Base-by-base conservation (phyloP, 2,113 vertebrate species). In the Tautogolabrus adspersus region DNA sequence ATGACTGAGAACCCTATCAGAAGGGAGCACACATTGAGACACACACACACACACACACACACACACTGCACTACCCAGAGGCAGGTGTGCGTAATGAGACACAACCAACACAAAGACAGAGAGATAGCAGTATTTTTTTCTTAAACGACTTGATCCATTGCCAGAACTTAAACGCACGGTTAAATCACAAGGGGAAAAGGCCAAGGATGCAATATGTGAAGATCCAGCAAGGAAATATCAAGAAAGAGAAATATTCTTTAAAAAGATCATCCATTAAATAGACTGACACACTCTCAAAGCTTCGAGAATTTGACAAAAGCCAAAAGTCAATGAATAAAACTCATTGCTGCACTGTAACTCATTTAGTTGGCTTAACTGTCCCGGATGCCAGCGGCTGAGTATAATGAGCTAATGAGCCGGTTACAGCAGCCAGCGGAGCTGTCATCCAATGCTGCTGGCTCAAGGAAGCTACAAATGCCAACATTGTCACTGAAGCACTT, bases 1-100 rank as follows among this genome's bases (percentile, higher is more conserved):
- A 64, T 4, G 79, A 89, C 74, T 91, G 89, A 81, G 47, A 83
- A 68, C 75, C 23, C 68, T 88, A 86, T 91, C 82, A 85, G 84
- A 66, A 56, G 38, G 60, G 72, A 56, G 51, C 81, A 79, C 66
- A 66, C 74, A 15, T 37, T 37, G n/a, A 72, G 26, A 52, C 30
- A 42, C 49, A 69, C 61, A 34, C 6, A 6, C 4, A 34, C 30
- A 34, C 5, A 34, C 30, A 34, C 30, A 0, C 30, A 46, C 3
- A 40, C 51, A 60, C 49, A 68, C 22, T 51, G 21, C 10, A 19
- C 38, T 55, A 61, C 23, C 61, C 66, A 55, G 15, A 52, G 19
- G 72, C 57, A 84, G 71, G 63, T 66, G 72, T 54, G 47, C 16
- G 18, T 67, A 62, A 26, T 37, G 44, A 60, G 52, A 81, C 60